These are phyloP conservation scores for Tinamus major DNA, from an alignment of 2,797 vertebrate genomes.

Conservation along the genomic window DNA sequence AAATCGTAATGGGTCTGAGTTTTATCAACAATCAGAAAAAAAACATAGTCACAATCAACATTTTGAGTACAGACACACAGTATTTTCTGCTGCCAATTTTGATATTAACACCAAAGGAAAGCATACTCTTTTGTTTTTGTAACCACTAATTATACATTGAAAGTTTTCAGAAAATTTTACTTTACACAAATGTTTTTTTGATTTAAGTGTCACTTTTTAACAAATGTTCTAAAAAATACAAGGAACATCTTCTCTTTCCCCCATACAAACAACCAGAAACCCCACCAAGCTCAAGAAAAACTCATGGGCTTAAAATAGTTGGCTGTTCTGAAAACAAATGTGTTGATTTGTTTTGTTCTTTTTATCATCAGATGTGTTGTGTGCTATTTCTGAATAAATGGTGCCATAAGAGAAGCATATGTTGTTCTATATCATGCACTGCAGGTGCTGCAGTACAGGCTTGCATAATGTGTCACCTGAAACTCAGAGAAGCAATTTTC, in stretches of 20 bases:
- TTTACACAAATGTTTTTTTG: constrained; percentile 17
- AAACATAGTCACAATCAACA: neutral
- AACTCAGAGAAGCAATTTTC: constrained; percentile 52
- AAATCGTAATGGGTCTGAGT: neutral
- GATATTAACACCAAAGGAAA: neutral
- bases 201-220: neutral
- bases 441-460: constrained; percentile 33
- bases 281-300: neutral
- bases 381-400: constrained; percentile 61
- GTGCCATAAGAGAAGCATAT: constrained; percentile 64
- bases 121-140: neutral
- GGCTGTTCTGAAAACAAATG: constrained; percentile 41
- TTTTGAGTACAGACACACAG: neutral
- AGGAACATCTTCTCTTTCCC: neutral
- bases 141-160: neutral
- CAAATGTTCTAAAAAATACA: neutral
- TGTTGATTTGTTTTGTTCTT: constrained; percentile 44
- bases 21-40: neutral
- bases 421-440: constrained; percentile 36
- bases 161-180: neutral
- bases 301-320: neutral
- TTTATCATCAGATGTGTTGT: constrained; percentile 17
- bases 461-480: constrained; percentile 64
- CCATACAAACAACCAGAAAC: neutral
- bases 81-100: constrained; percentile 13